A percentile compares a stretch with the other conserved stretches of the same genome.
These are phyloP conservation scores for Nilaparvata lugens DNA, from an alignment of 1,140 invertebrate species.

Conservation along the genomic window DNA sequence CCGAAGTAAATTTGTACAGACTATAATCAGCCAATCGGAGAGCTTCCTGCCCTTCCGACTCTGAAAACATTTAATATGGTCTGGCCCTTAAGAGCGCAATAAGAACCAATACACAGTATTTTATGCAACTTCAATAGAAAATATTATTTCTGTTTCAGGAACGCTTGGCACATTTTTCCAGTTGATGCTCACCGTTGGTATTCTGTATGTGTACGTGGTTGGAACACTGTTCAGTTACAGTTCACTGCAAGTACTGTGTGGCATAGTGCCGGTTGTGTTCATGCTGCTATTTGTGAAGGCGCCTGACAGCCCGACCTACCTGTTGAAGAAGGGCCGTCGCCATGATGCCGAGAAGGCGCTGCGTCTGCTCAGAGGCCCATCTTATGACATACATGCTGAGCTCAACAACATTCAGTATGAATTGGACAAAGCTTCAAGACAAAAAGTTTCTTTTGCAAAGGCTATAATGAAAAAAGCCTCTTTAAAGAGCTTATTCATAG, in stretches of 20 bases:
- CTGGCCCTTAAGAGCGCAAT: too few relatives aligned
- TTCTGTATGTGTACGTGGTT: conserved; percentile 22
- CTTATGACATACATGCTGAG: conserved; percentile 65
- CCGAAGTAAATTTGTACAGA: too few relatives aligned
- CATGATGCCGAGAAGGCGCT: conserved; percentile 31
- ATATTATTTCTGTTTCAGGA: conserved; percentile 23
- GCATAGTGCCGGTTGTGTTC: conserved; percentile 39
- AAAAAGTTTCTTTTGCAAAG: conserved; percentile 43
- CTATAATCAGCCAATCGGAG: too few relatives aligned
- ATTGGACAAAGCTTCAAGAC: conserved; percentile 45
- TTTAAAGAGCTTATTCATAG: conserved; percentile 57
- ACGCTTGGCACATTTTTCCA: conserved; percentile 66
- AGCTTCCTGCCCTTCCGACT: too few relatives aligned
- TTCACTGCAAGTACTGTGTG: conserved; percentile 20
- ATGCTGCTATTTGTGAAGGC: conserved; percentile 38
- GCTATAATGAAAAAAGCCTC: conserved; percentile 47
- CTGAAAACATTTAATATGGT: too few relatives aligned
- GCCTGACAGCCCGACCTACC: conserved; percentile 39
- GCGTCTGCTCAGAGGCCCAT: conserved; percentile 47
- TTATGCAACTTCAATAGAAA: too few relatives aligned
- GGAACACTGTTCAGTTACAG: conserved; percentile 22
- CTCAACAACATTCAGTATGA: conserved; percentile 52
- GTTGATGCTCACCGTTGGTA: conserved; percentile 62
- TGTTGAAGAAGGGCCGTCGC: conserved; percentile 26
- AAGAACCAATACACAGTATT: too few relatives aligned